Conservation (phyloP, 2,113 vertebrate species). For the Phodopus roborovskii region DNA sequence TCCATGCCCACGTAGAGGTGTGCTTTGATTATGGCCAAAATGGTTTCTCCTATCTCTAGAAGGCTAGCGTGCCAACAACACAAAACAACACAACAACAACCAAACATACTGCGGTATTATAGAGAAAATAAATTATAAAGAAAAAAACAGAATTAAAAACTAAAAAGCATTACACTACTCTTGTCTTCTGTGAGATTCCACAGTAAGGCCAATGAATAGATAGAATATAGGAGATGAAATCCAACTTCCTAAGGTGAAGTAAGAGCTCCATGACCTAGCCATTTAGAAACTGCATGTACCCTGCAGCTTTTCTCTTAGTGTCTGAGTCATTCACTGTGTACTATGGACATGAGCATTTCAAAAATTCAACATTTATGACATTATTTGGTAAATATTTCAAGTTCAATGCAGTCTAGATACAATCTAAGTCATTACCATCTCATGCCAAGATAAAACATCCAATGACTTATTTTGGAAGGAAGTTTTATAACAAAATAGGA, state of each 20-base stretch:
- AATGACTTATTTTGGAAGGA: constrained; percentile 6
- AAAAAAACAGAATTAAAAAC: constrained; percentile 4
- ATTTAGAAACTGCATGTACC: not conserved
- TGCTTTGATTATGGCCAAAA: constrained; percentile 75
- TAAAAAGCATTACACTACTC: not conserved
- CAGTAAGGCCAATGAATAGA: not conserved
- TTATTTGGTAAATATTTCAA: not conserved
- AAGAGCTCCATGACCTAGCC: not conserved
- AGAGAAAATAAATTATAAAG: constrained; percentile 6
- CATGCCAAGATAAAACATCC: constrained; percentile 5
- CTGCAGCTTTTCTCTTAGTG: not conserved
- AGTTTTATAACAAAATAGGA: constrained; percentile 28
- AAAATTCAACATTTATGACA: not conserved
- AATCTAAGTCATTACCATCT: not conserved
- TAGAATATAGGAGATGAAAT: not conserved
- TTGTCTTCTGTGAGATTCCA: not conserved
- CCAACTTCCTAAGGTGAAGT: not conserved
- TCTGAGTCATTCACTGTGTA: not conserved
- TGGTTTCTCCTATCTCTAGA: constrained; percentile 57
- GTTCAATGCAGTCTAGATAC: not conserved
- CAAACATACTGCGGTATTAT: not conserved
- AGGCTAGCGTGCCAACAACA: not conserved
- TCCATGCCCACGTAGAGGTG: constrained; percentile 65
- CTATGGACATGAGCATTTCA: not conserved
- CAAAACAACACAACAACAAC: too few relatives aligned